Evolutionary conservation across 2,888 invertebrate genomes (phyloP).

Genomic region (Bellardia bayeri): DNA sequence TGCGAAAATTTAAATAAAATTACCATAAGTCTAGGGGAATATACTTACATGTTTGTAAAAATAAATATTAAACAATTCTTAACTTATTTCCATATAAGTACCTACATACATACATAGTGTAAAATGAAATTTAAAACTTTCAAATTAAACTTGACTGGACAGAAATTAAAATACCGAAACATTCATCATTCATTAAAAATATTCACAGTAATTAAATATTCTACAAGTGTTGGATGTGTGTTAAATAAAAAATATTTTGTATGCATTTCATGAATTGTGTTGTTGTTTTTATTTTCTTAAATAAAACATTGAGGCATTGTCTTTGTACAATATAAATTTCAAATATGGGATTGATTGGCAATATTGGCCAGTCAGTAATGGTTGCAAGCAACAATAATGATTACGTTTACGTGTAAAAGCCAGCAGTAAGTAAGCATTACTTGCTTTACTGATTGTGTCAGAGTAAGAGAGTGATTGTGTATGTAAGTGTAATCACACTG

Average conservation of each 20-base stretch:
- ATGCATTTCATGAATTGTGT: slow-evolving; percentile 32
- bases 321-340: neutral
- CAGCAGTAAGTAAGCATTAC: neutral
- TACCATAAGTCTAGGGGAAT: neutral
- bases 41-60: too few relatives aligned
- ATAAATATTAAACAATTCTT: too few relatives aligned
- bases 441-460: slow-evolving; percentile 33
- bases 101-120: too few relatives aligned
- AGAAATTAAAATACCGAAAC: neutral
- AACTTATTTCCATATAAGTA: too few relatives aligned
- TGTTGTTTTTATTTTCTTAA: neutral
- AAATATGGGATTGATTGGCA: slow-evolving; percentile 49
- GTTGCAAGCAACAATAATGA: neutral
- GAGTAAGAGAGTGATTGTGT: slow-evolving; percentile 12
- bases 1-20: slow-evolving; percentile 19
- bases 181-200: slow-evolving; percentile 9
- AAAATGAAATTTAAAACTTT: neutral
- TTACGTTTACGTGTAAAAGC: slow-evolving; percentile 7
- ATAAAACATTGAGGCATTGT: neutral
- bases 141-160: neutral
- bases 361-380: slow-evolving; percentile 22
- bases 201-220: slow-evolving; percentile 55
- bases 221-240: slow-evolving; percentile 22
- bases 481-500: slow-evolving; percentile 33
- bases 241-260: slow-evolving; percentile 25